Percentiles rank a stretch among this genome's conserved stretches.
phyloP scores from a whole-genome alignment of 1,140 invertebrate species.

The Drosophila orena region DNA sequence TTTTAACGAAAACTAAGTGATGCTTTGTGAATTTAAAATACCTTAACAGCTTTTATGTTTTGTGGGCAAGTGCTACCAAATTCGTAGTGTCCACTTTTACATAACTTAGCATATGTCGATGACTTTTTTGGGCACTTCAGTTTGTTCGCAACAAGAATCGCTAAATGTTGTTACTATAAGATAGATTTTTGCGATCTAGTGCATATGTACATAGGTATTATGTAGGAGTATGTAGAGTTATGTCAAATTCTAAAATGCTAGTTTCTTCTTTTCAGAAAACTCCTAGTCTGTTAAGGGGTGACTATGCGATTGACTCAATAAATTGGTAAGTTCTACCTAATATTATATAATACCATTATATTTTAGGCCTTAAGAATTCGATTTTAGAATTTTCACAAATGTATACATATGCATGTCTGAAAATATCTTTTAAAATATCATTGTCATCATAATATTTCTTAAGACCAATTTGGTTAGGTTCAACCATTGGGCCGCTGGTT shows the following conservation, averaged over 20 bases:
- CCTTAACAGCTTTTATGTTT: slow-evolving; percentile 1
- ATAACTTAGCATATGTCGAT: slow-evolving; percentile 6
- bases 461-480: too few species aligned
- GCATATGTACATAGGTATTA: too few species aligned
- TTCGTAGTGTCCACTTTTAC: slow-evolving; percentile 2
- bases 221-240: too few species aligned
- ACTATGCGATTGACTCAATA: slow-evolving; percentile 26
- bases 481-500: not conserved
- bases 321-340: slow-evolving; percentile 43
- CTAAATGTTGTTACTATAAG: not conserved
- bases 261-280: not conserved
- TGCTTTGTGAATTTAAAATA: slow-evolving; percentile 5
- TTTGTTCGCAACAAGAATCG: not conserved
- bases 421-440: too few species aligned
- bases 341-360: too few species aligned
- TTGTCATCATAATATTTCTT: too few species aligned
- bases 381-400: too few species aligned
- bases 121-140: slow-evolving; percentile 51
- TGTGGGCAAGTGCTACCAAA: slow-evolving; percentile 1
- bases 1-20: not conserved
- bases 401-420: too few species aligned
- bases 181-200: slow-evolving; percentile 25
- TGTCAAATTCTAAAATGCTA: not conserved
- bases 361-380: too few species aligned
- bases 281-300: slow-evolving; percentile 21